These are phyloP conservation scores for Gyrodactylus bullatarudis DNA, from an alignment of 1,140 invertebrate species.

Conservation along the genomic window DNA sequence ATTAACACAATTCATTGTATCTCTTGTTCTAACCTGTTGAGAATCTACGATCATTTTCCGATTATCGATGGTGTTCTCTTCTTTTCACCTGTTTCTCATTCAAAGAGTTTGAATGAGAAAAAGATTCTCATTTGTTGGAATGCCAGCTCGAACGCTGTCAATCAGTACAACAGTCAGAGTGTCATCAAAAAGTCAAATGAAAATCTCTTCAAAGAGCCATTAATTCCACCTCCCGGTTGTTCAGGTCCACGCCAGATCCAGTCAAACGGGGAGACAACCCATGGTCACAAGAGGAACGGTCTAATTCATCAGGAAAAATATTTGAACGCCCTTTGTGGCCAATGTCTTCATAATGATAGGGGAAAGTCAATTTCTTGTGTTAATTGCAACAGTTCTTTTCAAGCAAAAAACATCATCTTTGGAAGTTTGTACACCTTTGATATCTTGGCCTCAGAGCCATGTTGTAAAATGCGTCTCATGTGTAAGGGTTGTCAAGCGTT, in stretches of 20 bases:
- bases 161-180: not conserved
- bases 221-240: not conserved
- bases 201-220: not conserved
- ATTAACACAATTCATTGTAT: slow-evolving; percentile 34
- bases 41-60: slow-evolving; percentile 77
- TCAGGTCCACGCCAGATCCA: not conserved
- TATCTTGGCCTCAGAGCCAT: not conserved
- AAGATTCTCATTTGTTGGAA: not conserved
- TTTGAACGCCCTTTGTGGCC: not conserved
- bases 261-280: not conserved
- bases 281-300: not conserved
- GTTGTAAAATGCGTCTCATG: not conserved
- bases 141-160: not conserved
- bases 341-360: not conserved
- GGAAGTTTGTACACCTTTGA: not conserved
- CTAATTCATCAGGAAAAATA: not conserved
- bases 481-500: not conserved
- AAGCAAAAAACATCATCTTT: not conserved
- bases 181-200: not conserved
- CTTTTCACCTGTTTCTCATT: slow-evolving; percentile 33
- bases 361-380: not conserved
- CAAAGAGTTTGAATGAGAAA: not conserved
- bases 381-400: no score
- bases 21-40: slow-evolving; percentile 47
- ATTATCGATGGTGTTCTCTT: slow-evolving; percentile 86